Evolutionary conservation across 2,113 vertebrate species (phyloP).

Genomic region (Macrotus californicus): DNA sequence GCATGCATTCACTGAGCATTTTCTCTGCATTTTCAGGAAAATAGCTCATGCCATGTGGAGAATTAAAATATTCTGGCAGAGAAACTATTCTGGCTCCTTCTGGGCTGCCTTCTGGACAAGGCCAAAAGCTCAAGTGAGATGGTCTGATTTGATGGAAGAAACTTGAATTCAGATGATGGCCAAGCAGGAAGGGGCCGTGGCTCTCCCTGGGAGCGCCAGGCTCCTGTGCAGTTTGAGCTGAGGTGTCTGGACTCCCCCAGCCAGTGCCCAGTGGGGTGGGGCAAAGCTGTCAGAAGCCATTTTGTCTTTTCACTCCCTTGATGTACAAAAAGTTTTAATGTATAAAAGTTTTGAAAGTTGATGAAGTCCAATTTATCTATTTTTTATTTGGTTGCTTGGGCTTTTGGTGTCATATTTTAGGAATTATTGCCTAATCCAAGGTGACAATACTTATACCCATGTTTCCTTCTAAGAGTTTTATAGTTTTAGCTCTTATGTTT

Average conservation of each 20-base stretch:
- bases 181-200: slow-evolving; percentile 81
- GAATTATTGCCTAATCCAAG: background rate
- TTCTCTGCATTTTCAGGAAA: slow-evolving; percentile 91
- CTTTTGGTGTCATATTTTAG: background rate
- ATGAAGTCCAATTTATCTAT: background rate
- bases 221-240: background rate
- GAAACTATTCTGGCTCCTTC: slow-evolving; percentile 88
- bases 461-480: background rate
- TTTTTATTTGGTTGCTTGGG: background rate
- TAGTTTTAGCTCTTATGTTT: background rate
- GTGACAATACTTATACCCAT: background rate
- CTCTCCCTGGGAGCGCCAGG: background rate
- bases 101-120: slow-evolving; percentile 88
- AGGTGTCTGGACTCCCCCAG: background rate
- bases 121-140: slow-evolving; percentile 83
- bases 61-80: slow-evolving; percentile 96
- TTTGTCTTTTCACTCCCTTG: background rate
- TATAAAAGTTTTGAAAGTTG: background rate
- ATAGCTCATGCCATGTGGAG: slow-evolving; percentile 90
- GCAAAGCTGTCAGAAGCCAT: background rate
- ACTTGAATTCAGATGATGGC: slow-evolving; percentile 92
- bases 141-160: slow-evolving; percentile 87
- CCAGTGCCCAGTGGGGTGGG: background rate
- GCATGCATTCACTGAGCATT: slow-evolving; percentile 91
- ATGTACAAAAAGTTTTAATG: background rate